Conservation (phyloP, 2,888 invertebrate species). For the Notodonta dromedarius region DNA sequence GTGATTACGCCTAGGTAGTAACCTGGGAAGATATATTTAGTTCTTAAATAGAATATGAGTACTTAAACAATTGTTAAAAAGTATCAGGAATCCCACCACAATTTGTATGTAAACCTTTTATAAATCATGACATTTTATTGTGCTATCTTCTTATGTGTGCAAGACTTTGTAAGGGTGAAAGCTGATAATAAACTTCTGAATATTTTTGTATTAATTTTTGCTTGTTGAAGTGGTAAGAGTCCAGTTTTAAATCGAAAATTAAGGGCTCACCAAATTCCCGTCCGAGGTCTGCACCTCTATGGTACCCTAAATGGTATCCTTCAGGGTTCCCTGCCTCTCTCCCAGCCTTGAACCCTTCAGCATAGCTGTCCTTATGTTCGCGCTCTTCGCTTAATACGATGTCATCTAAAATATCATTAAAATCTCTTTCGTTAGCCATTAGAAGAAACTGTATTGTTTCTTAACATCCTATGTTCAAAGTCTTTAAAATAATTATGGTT, state of each 20-base stretch:
- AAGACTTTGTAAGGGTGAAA: no score
- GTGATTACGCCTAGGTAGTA: constrained; percentile 87
- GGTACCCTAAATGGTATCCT: constrained; percentile 90
- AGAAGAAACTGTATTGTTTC: constrained; percentile 23
- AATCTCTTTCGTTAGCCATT: constrained; percentile 84
- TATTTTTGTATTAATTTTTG: no score
- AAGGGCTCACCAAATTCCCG: constrained; percentile 85
- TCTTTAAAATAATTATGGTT: not conserved
- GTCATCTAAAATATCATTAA: constrained; percentile 90
- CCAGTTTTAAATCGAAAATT: not conserved
- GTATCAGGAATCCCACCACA: no score
- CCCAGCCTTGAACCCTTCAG: constrained; percentile 88
- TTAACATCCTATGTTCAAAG: constrained; percentile 6
- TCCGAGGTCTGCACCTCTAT: constrained; percentile 90
- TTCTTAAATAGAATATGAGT: not conserved
- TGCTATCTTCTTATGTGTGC: no score
- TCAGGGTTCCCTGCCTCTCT: constrained; percentile 85
- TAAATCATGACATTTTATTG: no score
- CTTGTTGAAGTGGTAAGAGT: no score
- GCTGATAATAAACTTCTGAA: no score
- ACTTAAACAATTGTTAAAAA: not conserved
- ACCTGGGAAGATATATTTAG: constrained; percentile 70
- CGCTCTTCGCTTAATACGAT: constrained; percentile 88
- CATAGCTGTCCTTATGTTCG: constrained; percentile 85
- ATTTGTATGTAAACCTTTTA: no score